A percentile compares a stretch with the other conserved stretches of the same genome.
Conservation (phyloP, 1,140 invertebrate species). For the Panagrolaimus sp. region DNA sequence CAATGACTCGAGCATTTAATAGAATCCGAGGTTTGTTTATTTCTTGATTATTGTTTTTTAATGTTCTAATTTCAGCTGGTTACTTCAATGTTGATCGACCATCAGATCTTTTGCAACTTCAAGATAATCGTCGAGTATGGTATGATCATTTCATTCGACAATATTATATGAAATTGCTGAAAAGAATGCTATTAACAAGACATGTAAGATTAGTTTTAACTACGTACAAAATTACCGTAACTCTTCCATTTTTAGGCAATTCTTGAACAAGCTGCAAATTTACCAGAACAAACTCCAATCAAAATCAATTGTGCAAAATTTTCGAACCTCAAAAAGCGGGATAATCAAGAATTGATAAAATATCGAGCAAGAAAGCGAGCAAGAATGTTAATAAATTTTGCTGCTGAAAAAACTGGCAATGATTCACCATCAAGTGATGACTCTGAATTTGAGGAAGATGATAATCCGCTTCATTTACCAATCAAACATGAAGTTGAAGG, state of each 20-base stretch:
- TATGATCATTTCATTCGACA: conserved; percentile 30
- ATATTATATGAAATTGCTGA: conserved; percentile 24
- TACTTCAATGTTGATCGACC: conserved; percentile 19
- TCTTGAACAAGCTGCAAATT: conserved; percentile 22
- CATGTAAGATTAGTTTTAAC: conserved; percentile 21
- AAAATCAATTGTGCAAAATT: conserved; percentile 5
- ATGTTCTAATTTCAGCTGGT: conserved; percentile 11
- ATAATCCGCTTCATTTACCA: not conserved
- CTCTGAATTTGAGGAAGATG: not conserved
- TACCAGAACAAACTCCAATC: conserved; percentile 1
- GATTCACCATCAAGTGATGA: not conserved
- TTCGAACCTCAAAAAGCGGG: too few relatives aligned
- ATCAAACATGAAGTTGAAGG: not conserved
- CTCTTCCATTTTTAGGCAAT: conserved; percentile 19
- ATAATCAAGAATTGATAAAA: conserved; percentile 2
- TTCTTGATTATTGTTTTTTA: not conserved
- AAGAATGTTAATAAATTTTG: conserved; percentile 1
- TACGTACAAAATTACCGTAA: not conserved
- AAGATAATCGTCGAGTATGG: conserved; percentile 19
- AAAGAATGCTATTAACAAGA: conserved; percentile 20
- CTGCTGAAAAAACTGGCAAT: too few relatives aligned
- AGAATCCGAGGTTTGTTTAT: conserved; percentile 2
- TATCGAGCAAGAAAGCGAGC: conserved; percentile 10
- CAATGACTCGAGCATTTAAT: not conserved
- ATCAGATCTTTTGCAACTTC: conserved; percentile 13